Base-by-base conservation (phyloP, 2,797 vertebrate species). In the Hippoglossus hippoglossus region DNA sequence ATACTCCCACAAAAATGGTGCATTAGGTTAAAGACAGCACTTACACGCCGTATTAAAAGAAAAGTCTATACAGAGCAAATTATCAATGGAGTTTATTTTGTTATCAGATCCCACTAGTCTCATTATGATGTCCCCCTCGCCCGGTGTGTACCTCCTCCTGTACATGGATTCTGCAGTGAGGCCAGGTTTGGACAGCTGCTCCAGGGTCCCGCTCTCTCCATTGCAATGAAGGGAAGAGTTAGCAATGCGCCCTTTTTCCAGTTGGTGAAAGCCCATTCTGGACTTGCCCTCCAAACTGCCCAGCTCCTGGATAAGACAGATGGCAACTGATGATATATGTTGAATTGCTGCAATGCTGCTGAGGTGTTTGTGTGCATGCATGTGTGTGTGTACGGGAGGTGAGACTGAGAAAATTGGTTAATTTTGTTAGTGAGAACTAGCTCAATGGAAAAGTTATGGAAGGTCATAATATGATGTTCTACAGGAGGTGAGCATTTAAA, bases 261-360 rank as follows among this genome's bases (percentile, higher is more conserved):
- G 88, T 4, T 90, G 85, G 5, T 91, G 78, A 9, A 83, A 87
- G 21, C 91, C 88, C 68, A 91, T 73, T 52, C 86, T 85, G 28
- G 92, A 73, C 83, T 95, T 98, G 0, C 91, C 88, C 70, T 99
- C 96, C 13, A 95, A 68, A 80, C 51, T 86, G 80, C 94, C 94
- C 63, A 94, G 82, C 75, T 99, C 97, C 98, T 99, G 51, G 1
- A 79, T 24, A 59, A 84, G 61, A 82, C 25, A 91, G 64, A 75
- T 13, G 55, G 19, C 19, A 79, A 21, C 62, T 41, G 16, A 71
- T 39, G 66, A 72, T 15, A 31, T 13, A 26, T 8, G 24, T 9
- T 41, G 28, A 67, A 9, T 10, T 25, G 6, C 12, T 58, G 34
- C 0, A 55, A 22, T 44, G 24, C 2, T 1, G 7, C 11, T 41